phyloP scores from a whole-genome alignment of 2,797 vertebrate species.

The Kryptopterus vitreolus region DNA sequence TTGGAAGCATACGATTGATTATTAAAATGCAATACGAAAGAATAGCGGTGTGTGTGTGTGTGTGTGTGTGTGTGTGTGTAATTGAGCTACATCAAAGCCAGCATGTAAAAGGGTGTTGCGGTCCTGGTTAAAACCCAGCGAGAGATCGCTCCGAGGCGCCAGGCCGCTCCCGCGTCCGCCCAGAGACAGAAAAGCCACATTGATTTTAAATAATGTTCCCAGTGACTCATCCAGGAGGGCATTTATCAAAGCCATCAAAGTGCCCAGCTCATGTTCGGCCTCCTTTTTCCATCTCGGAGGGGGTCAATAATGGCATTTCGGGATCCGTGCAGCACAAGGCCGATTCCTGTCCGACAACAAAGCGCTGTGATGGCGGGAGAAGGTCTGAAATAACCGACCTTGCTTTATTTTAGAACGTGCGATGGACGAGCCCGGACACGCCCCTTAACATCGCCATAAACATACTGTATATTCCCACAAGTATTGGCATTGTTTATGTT shows the following conservation, averaged over 20 bases:
- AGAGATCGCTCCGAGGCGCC: conserved; percentile 53
- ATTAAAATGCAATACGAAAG: conserved; percentile 44
- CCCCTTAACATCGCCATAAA: no score
- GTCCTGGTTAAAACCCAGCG: conserved; percentile 40
- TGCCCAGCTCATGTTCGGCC: conserved; percentile 44
- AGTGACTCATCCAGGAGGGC: conserved; percentile 56
- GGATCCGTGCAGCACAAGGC: conserved; percentile 36
- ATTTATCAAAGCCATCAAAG: conserved; percentile 57
- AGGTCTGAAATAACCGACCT: conserved; percentile 33
- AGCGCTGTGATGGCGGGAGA: conserved; percentile 29
- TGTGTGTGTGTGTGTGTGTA: conserved; percentile 37
- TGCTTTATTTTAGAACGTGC: conserved; percentile 42
- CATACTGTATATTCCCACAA: no score
- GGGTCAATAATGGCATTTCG: conserved; percentile 45
- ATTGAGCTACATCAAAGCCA: conserved; percentile 55
- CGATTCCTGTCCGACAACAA: conserved; percentile 44
- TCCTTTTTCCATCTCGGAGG: conserved; percentile 44
- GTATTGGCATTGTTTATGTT: no score
- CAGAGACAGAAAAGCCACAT: conserved; percentile 53
- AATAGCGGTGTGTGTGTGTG: background rate
- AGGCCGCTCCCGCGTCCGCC: conserved; percentile 40
- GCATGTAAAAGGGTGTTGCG: conserved; percentile 45
- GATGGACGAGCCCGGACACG: no score
- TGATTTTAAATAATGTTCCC: conserved; percentile 60
- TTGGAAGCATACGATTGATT: conserved; percentile 48